Evolutionary conservation across 2,797 vertebrate genomes (phyloP).

Genomic region (Gallinago nigripennis): DNA sequence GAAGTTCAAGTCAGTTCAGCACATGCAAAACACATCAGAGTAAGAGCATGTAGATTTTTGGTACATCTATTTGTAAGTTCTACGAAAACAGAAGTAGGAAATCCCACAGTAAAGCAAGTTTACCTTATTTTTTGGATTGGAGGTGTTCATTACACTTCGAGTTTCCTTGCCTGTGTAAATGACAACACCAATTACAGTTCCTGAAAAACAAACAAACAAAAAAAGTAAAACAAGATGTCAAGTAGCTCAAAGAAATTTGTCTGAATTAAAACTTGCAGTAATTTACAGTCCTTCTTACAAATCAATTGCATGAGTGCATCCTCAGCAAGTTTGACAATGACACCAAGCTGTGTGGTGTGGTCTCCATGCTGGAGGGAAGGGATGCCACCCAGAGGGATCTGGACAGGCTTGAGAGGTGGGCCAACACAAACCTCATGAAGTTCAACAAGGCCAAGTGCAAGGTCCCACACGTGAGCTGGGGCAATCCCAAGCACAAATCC

Average conservation of each 20-base stretch:
- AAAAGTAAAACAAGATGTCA: not conserved
- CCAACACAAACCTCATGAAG: not conserved
- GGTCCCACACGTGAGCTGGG: not conserved
- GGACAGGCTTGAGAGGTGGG: not conserved
- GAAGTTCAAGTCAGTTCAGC: not conserved
- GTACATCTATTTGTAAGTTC: not conserved
- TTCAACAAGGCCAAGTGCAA: not conserved
- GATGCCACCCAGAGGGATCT: not conserved
- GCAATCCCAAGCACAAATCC: not conserved
- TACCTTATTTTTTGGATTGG: slow-evolving; percentile 96
- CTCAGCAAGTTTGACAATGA: not conserved
- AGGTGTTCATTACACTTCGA: slow-evolving; percentile 95
- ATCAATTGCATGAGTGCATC: not conserved
- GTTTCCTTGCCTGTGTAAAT: slow-evolving; percentile 99
- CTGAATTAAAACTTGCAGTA: not conserved
- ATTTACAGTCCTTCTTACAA: not conserved
- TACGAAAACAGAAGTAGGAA: not conserved
- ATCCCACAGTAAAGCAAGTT: not conserved
- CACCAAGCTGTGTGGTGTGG: not conserved
- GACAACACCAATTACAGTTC: slow-evolving; percentile 96
- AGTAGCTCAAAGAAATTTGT: not conserved
- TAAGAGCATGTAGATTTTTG: not conserved
- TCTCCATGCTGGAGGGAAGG: not conserved
- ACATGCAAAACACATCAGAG: not conserved
- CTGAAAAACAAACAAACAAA: slow-evolving; percentile 79